phyloP scores from a whole-genome alignment of 2,113 vertebrate genomes.

The Salvelinus sp. region DNA sequence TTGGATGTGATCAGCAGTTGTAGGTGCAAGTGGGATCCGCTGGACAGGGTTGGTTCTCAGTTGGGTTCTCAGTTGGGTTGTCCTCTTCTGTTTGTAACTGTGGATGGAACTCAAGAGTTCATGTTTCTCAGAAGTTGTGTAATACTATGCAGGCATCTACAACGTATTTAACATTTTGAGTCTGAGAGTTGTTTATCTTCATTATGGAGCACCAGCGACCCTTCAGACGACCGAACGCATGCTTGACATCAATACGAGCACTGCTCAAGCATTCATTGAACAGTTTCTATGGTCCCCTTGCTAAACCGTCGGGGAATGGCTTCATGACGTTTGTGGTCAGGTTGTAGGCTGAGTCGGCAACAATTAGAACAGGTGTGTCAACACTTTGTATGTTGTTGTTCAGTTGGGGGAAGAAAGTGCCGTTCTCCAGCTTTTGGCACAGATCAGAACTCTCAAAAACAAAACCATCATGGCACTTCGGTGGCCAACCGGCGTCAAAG shows the following conservation, averaged over 20 bases:
- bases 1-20: too few relatives aligned
- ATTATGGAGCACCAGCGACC: background rate
- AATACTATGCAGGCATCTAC: background rate
- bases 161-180: background rate
- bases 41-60: too few relatives aligned
- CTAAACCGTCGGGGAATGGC: background rate
- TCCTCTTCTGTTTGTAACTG: too few relatives aligned
- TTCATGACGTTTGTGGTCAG: background rate
- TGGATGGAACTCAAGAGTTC: background rate
- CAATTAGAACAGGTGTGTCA: background rate
- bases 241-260: background rate
- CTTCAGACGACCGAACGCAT: background rate
- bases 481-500: conserved; percentile 11
- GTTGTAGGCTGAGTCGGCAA: conserved; percentile 9
- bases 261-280: conserved; percentile 5
- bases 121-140: conserved; percentile 1
- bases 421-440: background rate
- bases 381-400: background rate
- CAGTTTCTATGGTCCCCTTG: background rate
- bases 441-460: conserved; percentile 11
- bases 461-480: conserved; percentile 12
- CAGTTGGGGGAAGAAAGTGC: conserved; percentile 4
- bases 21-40: too few relatives aligned
- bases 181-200: conserved; percentile 1
- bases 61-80: too few relatives aligned